Evolutionary conservation across 1,140 invertebrate species (phyloP), one percentile per base, ranked within the genome.

Genomic region (Andricus grossulariae): DNA sequence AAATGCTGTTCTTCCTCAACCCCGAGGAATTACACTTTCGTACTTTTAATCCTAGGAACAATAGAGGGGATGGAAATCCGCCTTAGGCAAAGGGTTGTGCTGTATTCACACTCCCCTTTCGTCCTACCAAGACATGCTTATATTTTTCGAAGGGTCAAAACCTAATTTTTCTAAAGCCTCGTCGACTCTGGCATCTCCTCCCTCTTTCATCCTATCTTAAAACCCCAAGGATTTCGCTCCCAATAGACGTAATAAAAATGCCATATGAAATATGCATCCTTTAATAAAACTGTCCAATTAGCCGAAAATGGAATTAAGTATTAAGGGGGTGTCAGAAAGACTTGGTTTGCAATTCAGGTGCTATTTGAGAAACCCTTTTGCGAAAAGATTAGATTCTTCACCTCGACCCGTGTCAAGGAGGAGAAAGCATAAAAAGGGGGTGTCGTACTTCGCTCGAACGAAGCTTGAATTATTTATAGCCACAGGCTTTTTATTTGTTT

Each of bases 221-320:
- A 32, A 32, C 25, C 21, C 21, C 57, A 18, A 18, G 73, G 32
- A 66, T 70, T 71, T 71, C 50, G 57, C 74, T 86, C 86, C 86
- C 88, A 86, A 89, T 88, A 88, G 88, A 88, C 86, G 85, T 90
- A 89, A 91, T 90, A 90, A 91, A 91, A 91, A 87, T 83, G 84
- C 86, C 89, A 90, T 90, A 87, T 91, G 88, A 91, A 91, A 91
- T 91, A 91, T 91, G 90, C 89, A 91, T 91, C 85, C 87, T 88
- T 90, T 91, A 89, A 91, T 91, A 91, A 91, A 91, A 91, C 87
- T 87, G 86, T 91, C 89, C 90, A 91, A 91, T 91, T 91, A 91
- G 82, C 77, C 82, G 80, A 84, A 88, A 89, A 91, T 91, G 88
- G 87, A 91, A 91, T 91, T 91, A 91, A 88, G 88, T 89, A 90